Evolutionary conservation across 2,888 invertebrate genomes (phyloP), one percentile per base, ranked within the genome.

Genomic region (Machimus atricapillus): DNA sequence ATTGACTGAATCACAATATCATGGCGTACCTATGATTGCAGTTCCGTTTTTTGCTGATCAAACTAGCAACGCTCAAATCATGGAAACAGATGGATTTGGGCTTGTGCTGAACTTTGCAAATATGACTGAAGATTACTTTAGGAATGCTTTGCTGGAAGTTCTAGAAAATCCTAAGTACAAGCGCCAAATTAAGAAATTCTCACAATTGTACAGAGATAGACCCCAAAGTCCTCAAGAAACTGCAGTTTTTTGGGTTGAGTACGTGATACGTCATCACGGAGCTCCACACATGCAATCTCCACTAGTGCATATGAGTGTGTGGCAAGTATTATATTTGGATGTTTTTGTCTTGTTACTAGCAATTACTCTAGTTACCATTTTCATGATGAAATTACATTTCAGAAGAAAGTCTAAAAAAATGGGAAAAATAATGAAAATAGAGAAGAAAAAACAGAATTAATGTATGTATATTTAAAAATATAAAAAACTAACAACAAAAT

Each of bases 1-100:
- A 58, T 93, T 94, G 1, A 94, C 94, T 89, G 95, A 95, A 91
- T 93, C 95, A 0, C 93, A 93, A 73, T 95, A 93, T 90, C 92
- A 95, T 89, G 95, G 94, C 16, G 93, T 95, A 0, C 95, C 95
- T 2, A 91, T 92, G 91, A 76, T 92, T 43, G 91, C 91, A 0
- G 88, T 92, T 14, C 92, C 92, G 2, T 89, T 91, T 3, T 90
- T 91, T 12, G 90, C 88, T 0, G 91, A 91, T 87, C 91, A 91
- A 19, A 87, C 77, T 0, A 40, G 83, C 0, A 91, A 91, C 86
- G 89, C 90, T 0, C 86, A 89, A 0, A 43, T 40, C 1, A 88
- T 91, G 88, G 89, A 88, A 0, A 27, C 76, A 0, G 19, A 88
- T 0, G 90, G 90, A 0, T 90, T 90, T 46, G 91, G 91, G 0